phyloP scores from a whole-genome alignment of 2,888 invertebrate species.

The Cantharis rufa region DNA sequence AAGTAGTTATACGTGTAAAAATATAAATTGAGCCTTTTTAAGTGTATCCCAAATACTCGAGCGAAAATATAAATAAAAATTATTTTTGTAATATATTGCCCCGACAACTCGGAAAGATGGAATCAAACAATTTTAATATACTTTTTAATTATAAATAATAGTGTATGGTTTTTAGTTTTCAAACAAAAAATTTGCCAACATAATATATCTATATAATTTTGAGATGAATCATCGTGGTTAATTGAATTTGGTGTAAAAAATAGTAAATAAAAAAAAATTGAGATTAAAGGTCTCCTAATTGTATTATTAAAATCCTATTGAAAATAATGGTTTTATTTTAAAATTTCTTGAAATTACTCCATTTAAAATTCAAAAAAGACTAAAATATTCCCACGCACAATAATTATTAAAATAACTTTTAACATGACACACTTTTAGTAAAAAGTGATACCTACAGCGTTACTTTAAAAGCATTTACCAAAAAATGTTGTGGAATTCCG shows the following conservation, averaged over 20 bases:
- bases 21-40: conserved; percentile 23
- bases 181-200: not conserved
- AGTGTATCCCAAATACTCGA: conserved; percentile 23
- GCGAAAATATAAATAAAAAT: not conserved
- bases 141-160: not conserved
- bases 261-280: not conserved
- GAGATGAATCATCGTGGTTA: not conserved
- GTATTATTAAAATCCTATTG: not conserved
- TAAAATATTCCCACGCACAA: conserved; percentile 18
- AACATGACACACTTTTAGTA: conserved; percentile 23
- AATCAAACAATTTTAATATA: not conserved
- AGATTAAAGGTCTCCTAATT: not conserved
- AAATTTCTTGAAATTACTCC: not conserved
- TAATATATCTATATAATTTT: not conserved
- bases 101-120: not conserved
- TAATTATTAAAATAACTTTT: conserved; percentile 11
- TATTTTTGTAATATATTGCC: not conserved
- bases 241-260: not conserved
- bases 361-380: not conserved
- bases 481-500: conserved; percentile 28
- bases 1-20: conserved; percentile 32
- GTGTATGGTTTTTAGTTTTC: not conserved
- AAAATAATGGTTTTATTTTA: conserved; percentile 2
- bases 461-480: conserved; percentile 28
- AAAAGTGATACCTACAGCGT: conserved; percentile 25